A percentile compares a stretch with the other conserved stretches of the same genome.
Evolutionary conservation across 1,140 invertebrate genomes (phyloP).

Genomic region (Heterodera carotae): DNA sequence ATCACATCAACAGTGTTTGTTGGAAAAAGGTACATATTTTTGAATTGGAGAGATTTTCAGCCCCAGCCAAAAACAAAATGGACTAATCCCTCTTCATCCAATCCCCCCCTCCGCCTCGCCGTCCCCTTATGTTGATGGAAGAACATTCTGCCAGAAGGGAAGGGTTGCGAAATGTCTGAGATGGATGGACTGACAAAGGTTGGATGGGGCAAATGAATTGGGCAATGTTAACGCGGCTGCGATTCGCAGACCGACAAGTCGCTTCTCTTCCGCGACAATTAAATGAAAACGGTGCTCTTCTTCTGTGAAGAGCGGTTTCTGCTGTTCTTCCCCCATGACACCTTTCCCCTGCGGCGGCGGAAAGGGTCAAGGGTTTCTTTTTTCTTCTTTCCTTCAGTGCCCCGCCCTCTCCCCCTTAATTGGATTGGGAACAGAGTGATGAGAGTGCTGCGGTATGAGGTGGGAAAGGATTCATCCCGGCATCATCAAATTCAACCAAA

Average conservation of each 20-base stretch:
- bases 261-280: neutral
- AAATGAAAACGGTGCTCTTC: no score
- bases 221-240: no score
- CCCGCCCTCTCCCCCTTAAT: neutral
- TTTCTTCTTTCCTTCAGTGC: neutral
- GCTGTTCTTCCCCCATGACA: neutral
- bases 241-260: no score
- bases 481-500: neutral
- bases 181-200: no score
- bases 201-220: neutral
- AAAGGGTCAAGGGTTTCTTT: slow-evolving; percentile 15
- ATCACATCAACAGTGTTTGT: no score
- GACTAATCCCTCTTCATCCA: neutral
- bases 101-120: no score
- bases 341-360: neutral
- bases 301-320: neutral
- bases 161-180: neutral
- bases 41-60: neutral
- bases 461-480: neutral
- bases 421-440: neutral
- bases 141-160: neutral
- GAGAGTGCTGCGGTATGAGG: neutral
- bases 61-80: neutral
- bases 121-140: neutral
- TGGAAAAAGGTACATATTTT: neutral